Evolutionary conservation across 2,888 invertebrate species (phyloP).

Genomic region (Lydus trimaculatus): DNA sequence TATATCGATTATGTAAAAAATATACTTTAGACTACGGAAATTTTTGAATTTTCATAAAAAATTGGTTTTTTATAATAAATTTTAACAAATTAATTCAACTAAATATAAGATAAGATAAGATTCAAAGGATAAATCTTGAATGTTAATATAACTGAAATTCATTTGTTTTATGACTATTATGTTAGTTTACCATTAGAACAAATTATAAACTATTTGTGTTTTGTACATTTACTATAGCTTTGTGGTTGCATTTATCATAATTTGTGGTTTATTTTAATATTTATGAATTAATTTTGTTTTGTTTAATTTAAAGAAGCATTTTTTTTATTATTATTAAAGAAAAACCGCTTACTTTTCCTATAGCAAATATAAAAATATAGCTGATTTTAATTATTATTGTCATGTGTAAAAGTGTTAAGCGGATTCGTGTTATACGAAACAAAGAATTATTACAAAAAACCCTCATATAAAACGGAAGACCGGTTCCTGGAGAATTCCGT

Average conservation of each 20-base stretch:
- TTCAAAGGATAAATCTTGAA: background rate
- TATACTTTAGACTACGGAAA: too few relatives aligned
- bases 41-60: too few relatives aligned
- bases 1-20: too few relatives aligned
- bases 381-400: too few relatives aligned
- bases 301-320: background rate
- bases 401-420: too few relatives aligned
- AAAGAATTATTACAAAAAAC: too few relatives aligned
- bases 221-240: background rate
- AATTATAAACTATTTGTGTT: background rate
- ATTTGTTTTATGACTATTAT: background rate
- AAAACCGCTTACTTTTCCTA: slow-evolving; percentile 63
- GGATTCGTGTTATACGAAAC: too few relatives aligned
- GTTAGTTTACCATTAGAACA: background rate
- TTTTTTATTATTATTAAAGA: background rate
- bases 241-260: background rate
- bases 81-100: too few relatives aligned
- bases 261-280: background rate
- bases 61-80: too few relatives aligned
- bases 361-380: background rate
- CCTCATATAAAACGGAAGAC: too few relatives aligned
- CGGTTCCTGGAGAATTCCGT: too few relatives aligned
- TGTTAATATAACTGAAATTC: background rate
- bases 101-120: too few relatives aligned
- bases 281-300: background rate